A percentile compares a stretch with the other conserved stretches of the same genome.
Evolutionary conservation across 2,888 invertebrate species (phyloP).

Genomic region (Tachina lurida): DNA sequence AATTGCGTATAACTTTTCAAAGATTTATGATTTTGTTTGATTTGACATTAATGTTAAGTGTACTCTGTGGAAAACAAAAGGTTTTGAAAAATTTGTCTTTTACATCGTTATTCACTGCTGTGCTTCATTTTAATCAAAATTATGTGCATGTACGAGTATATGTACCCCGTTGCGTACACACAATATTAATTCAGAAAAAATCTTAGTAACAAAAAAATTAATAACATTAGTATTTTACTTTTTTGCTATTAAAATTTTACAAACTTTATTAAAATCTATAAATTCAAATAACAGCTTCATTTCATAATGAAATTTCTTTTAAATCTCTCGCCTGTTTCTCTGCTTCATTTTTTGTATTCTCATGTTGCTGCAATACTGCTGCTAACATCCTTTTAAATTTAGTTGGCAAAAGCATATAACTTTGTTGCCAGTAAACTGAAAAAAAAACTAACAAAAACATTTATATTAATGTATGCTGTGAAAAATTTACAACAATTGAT

Average conservation of each 20-base stretch:
- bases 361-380: background rate
- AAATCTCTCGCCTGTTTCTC: slow-evolving; percentile 17
- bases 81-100: too few relatives aligned
- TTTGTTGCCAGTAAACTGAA: background rate
- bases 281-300: slow-evolving; percentile 6
- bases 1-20: too few relatives aligned
- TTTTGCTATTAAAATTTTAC: too few relatives aligned
- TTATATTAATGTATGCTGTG: slow-evolving; percentile 49
- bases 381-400: slow-evolving; percentile 17
- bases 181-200: slow-evolving; percentile 27
- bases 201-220: too few relatives aligned
- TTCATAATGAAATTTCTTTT: slow-evolving; percentile 15
- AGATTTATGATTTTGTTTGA: too few relatives aligned
- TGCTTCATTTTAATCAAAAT: too few relatives aligned
- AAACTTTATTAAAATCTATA: background rate
- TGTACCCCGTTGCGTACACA: background rate
- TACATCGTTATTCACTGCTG: too few relatives aligned
- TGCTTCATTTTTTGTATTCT: background rate
- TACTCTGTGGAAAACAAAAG: too few relatives aligned
- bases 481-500: slow-evolving; percentile 63
- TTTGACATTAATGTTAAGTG: too few relatives aligned
- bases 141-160: too few relatives aligned
- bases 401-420: background rate
- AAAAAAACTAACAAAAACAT: slow-evolving; percentile 21
- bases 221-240: too few relatives aligned